Evolutionary conservation across 2,113 vertebrate species (phyloP).

Genomic region (Gopherus flavomarginatus): DNA sequence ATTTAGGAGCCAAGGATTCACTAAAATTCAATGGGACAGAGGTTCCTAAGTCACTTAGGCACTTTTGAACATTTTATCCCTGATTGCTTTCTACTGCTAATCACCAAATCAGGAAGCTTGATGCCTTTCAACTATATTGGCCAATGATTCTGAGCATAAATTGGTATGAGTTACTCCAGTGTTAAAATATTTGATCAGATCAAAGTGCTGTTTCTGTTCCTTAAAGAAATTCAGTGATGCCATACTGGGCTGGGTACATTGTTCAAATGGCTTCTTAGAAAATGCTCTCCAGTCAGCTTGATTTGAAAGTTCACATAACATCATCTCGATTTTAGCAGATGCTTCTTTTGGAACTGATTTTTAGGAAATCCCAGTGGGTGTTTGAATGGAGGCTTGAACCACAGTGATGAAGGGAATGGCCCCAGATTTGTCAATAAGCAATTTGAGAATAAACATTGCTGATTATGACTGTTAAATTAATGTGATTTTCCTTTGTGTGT

Average conservation of each 20-base stretch:
- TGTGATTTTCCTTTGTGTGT: too few relatives aligned
- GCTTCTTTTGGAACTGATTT: neutral
- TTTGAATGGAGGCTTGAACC: neutral
- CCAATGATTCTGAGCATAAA: too few relatives aligned
- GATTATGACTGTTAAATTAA: neutral
- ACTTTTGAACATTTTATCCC: neutral
- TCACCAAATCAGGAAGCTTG: neutral
- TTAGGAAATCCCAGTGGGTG: neutral
- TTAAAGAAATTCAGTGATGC: neutral
- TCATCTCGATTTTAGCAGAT: neutral
- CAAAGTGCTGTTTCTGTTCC: neutral
- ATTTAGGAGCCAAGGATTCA: neutral
- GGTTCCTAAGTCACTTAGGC: neutral
- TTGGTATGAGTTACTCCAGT: too few relatives aligned
- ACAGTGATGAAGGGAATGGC: neutral
- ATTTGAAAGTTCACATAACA: neutral
- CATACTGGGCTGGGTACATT: neutral
- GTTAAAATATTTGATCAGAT: neutral
- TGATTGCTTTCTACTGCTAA: neutral
- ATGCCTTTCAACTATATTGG: too few relatives aligned
- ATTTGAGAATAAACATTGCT: neutral
- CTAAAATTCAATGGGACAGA: neutral
- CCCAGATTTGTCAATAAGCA: neutral
- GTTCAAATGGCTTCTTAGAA: neutral
- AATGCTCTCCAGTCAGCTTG: neutral